These are phyloP conservation scores for Synanthedon vespiformis DNA, from an alignment of 2,888 invertebrate genomes.

Conservation along the genomic window DNA sequence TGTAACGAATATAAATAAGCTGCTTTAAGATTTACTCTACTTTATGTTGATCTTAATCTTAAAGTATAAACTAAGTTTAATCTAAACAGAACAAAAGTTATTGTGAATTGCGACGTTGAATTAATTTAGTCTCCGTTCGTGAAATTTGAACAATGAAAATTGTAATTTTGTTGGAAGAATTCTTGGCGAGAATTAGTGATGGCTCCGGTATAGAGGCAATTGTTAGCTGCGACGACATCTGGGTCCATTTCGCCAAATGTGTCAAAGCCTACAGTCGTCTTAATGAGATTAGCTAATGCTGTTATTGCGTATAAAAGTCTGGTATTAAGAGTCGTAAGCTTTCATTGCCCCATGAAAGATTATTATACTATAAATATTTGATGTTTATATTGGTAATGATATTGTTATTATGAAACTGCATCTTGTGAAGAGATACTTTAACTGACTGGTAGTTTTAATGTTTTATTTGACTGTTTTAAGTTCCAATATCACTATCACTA, in stretches of 20 bases:
- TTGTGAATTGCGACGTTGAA: slow-evolving; percentile 9
- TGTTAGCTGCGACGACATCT: slow-evolving; percentile 16
- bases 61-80: neutral
- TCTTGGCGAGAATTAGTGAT: slow-evolving; percentile 8
- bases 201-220: slow-evolving; percentile 15
- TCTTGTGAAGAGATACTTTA: no score
- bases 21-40: neutral
- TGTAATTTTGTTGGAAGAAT: slow-evolving; percentile 13
- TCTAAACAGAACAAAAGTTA: slow-evolving; percentile 2
- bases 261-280: slow-evolving; percentile 1
- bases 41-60: neutral
- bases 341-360: slow-evolving; percentile 10
- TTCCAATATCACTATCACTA: no score
- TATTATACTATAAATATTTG: neutral
- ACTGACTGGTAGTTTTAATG: no score
- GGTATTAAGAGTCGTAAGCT: slow-evolving; percentile 20
- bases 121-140: slow-evolving; percentile 11
- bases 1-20: neutral
- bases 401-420: no score
- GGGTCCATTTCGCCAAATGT: slow-evolving; percentile 6
- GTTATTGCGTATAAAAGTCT: slow-evolving; percentile 21
- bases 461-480: no score
- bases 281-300: slow-evolving; percentile 14
- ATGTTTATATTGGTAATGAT: no score
- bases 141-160: slow-evolving; percentile 16